A percentile compares a stretch with the other conserved stretches of the same genome.
These are phyloP conservation scores for Neosalanx taihuensis DNA, from an alignment of 2,797 vertebrate genomes.

Conservation along the genomic window DNA sequence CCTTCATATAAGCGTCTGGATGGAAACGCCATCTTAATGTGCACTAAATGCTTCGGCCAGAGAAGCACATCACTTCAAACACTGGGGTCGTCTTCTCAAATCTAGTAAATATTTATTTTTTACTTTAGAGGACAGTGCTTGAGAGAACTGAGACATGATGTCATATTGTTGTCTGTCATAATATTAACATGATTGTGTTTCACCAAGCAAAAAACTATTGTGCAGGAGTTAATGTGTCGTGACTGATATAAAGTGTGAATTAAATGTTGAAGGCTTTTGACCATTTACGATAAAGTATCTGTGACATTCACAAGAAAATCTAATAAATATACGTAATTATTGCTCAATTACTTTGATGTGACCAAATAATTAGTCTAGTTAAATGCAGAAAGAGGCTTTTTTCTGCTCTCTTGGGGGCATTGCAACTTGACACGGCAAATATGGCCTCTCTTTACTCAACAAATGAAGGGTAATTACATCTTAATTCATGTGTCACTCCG, in stretches of 20 bases:
- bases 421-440: conserved; percentile 54
- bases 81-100: background rate
- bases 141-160: too few relatives aligned
- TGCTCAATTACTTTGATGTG: background rate
- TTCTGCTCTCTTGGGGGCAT: conserved; percentile 26
- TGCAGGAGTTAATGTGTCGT: too few relatives aligned
- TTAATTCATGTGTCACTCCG: conserved; percentile 52
- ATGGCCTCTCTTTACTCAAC: conserved; percentile 48
- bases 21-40: conserved; percentile 62
- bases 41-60: conserved; percentile 48
- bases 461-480: conserved; percentile 59
- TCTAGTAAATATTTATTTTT: too few relatives aligned
- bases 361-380: background rate
- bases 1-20: conserved; percentile 65
- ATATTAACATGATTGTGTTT: too few relatives aligned
- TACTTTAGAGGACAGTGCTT: too few relatives aligned
- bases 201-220: too few relatives aligned
- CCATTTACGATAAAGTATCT: too few relatives aligned
- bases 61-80: conserved; percentile 38
- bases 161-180: too few relatives aligned
- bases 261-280: too few relatives aligned
- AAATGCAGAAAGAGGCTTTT: conserved; percentile 3
- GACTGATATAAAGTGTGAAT: too few relatives aligned
- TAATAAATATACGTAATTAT: too few relatives aligned
- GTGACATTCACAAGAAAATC: too few relatives aligned